Base-by-base conservation (phyloP, 2,797 vertebrate species). In the Tokudaia tokunoshimensis region DNA sequence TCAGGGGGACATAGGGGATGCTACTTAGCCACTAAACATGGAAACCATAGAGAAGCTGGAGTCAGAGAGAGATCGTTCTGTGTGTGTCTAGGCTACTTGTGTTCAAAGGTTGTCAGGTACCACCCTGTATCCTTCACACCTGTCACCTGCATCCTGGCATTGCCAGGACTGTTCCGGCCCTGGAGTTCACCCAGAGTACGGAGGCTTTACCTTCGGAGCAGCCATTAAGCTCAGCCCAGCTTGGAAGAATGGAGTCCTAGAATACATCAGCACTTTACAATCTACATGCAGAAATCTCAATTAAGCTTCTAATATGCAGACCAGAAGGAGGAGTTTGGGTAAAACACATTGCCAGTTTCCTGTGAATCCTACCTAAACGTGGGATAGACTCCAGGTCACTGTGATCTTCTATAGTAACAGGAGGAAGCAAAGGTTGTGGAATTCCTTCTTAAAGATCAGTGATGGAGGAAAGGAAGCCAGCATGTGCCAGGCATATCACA, bases 291-390 rank as follows among this genome's bases (percentile, higher is more conserved):
- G 89, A 97, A 94, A 92, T 94, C 80, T 96, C 94, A 92, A 29
- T 96, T 96, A 95, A 97, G 86, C 50, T 97, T 95, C 96, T 82
- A 41, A 95, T 92, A 85, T 67, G 20, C 24, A 57, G 72, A 91
- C 97, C 29, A 1, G 92, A 31, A 61, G 61, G 61, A 87, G 1
- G 34, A 47, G 75, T 89, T 93, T 0, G 3, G 47, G 41, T 55
- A 92, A 97, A 13, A 94, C 12, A 72, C 4, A 72, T 0, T 37
- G 65, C 37, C 0, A 1, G 31, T 75, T 91, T 79, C 37, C 0
- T 50, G 22, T 89, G 86, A 24, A 79, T 84, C 86, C 59, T 31
- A 59, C 67, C 11, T 1, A 4, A 89, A 80, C 76, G 31, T 37
- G 95, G 29, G 57, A 79, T 41, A 50, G 59, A 74, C 47, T 76